Evolutionary conservation across 1,140 invertebrate genomes (phyloP), one percentile per base, ranked within the genome.

Genomic region (Drosophila mauritiana): DNA sequence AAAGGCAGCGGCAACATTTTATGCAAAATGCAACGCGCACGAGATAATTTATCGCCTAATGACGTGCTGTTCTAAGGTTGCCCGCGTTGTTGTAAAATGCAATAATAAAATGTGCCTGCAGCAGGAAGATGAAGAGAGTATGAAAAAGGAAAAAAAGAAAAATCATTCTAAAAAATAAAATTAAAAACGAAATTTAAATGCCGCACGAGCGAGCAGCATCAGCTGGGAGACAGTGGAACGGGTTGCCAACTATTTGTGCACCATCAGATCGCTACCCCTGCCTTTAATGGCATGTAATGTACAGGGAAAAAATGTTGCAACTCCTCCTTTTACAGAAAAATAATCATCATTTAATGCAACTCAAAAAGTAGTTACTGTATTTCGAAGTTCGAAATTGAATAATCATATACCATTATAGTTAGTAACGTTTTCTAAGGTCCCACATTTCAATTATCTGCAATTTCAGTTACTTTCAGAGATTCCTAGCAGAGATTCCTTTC

Each of bases 11-110:
- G 82, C 84, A 61, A 80, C 84, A 88, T 88, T 88, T 88, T 88
- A 84, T 88, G 84, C 80, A 89, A 84, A 84, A 68, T 88, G 79
- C 83, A 82, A 51, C 84, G 79, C 84, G 80, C 83, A 76, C 75
- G 63, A 81, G 73, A 88, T 89, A 89, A 89, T 89, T 89, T 89
- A 89, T 89, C 80, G 84, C 77, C 85, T 89, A 89, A 89, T 89
- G 84, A 89, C 84, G 84, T 89, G 85, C 84, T 89, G 58, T 63
- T 89, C 84, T 84, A 89, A 89, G 84, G 84, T 88, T 88, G 75
- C 75, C 22, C 67, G 65, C 79, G 64, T 76, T 86, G 79, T 64
- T 68, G 73, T 79, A 68, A 82, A 82, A 88, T 78, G 82, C 74
- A 69, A 85, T 81, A 88, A 86, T 88, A 86, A 86, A 86, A 85